These are phyloP conservation scores for Psilopsiagon aymara DNA, from an alignment of 2,113 vertebrate genomes.

Conservation along the genomic window DNA sequence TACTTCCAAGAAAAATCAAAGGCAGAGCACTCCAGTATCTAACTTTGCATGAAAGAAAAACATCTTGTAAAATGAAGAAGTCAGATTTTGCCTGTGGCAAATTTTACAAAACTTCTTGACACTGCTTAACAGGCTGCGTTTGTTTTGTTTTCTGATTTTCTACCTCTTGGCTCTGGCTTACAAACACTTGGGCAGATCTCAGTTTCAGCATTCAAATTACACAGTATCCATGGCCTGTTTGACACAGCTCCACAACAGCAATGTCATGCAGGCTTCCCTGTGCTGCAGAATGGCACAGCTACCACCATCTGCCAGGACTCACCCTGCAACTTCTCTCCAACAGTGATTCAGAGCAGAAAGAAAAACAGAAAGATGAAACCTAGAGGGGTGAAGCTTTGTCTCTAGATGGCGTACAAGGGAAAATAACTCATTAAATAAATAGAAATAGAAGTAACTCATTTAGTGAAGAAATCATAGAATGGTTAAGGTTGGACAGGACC, in stretches of 20 bases:
- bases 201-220: constrained; percentile 72
- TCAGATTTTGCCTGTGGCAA: neutral
- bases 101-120: constrained; percentile 30
- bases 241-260: constrained; percentile 27
- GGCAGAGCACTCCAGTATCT: neutral
- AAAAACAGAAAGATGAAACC: neutral
- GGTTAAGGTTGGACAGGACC: neutral
- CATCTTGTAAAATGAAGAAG: neutral
- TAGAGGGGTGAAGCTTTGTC: neutral
- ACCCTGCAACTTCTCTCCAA: neutral
- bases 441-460: neutral
- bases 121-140: constrained; percentile 1
- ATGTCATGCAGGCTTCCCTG: neutral
- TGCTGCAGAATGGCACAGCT: neutral
- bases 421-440: neutral
- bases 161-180: constrained; percentile 38
- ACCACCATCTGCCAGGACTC: neutral
- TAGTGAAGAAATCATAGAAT: neutral
- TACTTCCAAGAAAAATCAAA: neutral
- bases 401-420: neutral
- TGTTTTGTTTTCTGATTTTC: constrained; percentile 1
- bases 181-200: constrained; percentile 37
- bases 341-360: neutral
- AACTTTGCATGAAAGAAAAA: neutral
- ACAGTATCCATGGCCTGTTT: constrained; percentile 38